Evolutionary conservation across 2,113 vertebrate species (phyloP), one percentile per base, ranked within the genome.

Genomic region (Hipposideros armiger): DNA sequence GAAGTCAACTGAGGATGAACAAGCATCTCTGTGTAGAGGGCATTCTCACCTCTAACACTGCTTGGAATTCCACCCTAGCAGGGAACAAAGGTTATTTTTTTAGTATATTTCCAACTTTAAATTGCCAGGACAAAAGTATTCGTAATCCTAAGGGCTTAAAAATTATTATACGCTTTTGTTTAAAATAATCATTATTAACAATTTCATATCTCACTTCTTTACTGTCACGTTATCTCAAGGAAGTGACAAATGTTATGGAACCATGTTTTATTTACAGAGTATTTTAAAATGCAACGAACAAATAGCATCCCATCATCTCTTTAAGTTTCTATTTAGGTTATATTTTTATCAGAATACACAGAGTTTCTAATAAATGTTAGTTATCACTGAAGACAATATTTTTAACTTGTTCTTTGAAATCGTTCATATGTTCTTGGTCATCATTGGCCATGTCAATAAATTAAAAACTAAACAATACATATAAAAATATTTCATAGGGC

Each of bases 401-500:
- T 78, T 90, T 67, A 82, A 70, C 13, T 42, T 70, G 15, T 32
- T 94, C 32, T 66, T 81, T 78, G 73, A 92, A 94, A 74, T 81
- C 3, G 45, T 89, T 64, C 50, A 11, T 64, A 73, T 47, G 1
- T 26, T 67, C 50, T 88, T 78, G n/a, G 70, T 67, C 60, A 80
- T 94, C 58, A 84, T 0, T 56, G 40, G 47, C 54, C n/a, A 76
- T 20, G 56, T 30, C 54, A 84, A 88, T 78, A 78, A 64, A 58
- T 58, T 81, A 91, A 87, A 60, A 82, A 90, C 10, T 60, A 78
- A 91, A 28, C 8, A 42, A 67, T 67, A 80, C 78, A 74, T 13
- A n/a, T 20, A 78, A 93, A 77, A 78, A 40, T 45, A 77, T n/a
- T 90, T 93, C 24, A 81, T n/a, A n/a, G n/a, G n/a, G n/a, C n/a